Evolutionary conservation across 2,113 vertebrate genomes (phyloP).

Genomic region (Lycaon pictus): DNA sequence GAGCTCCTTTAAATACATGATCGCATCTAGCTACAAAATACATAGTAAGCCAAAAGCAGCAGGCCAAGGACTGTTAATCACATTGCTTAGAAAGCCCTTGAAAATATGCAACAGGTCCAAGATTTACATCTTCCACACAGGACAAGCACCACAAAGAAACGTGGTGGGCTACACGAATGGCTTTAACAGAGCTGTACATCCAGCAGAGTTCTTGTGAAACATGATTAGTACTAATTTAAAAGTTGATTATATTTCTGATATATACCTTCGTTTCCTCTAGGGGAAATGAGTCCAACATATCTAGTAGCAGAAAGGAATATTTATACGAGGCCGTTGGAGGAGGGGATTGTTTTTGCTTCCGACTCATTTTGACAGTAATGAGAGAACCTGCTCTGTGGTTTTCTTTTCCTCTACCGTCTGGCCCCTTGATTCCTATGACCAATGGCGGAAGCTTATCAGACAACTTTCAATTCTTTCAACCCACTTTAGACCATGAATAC

Average conservation of each 20-base stretch:
- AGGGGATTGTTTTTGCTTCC: conserved; percentile 17
- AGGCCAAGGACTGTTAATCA: conserved; percentile 77
- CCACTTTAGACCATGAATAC: conserved; percentile 65
- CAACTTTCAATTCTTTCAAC: conserved; percentile 52
- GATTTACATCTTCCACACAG: conserved; percentile 75
- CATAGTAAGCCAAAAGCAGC: conserved; percentile 73
- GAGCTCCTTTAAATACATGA: conserved; percentile 44
- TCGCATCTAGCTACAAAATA: conserved; percentile 71
- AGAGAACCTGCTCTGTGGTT: not conserved
- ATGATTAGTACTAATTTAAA: conserved; percentile 71
- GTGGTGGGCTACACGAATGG: conserved; percentile 72
- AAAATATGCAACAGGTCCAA: conserved; percentile 77
- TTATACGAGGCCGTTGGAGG: conserved; percentile 25
- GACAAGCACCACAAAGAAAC: conserved; percentile 76
- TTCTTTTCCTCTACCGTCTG: conserved; percentile 56
- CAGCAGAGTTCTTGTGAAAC: conserved; percentile 64
- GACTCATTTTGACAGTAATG: conserved; percentile 24
- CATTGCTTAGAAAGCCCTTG: conserved; percentile 82
- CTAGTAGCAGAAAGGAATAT: conserved; percentile 70
- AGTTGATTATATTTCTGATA: conserved; percentile 64
- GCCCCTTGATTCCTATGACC: not conserved
- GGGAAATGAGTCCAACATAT: conserved; percentile 72
- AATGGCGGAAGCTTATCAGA: conserved; percentile 47
- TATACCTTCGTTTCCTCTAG: conserved; percentile 66
- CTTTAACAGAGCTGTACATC: conserved; percentile 71